Conservation (phyloP, 2,113 vertebrate genomes). For the Bubo bubo region DNA sequence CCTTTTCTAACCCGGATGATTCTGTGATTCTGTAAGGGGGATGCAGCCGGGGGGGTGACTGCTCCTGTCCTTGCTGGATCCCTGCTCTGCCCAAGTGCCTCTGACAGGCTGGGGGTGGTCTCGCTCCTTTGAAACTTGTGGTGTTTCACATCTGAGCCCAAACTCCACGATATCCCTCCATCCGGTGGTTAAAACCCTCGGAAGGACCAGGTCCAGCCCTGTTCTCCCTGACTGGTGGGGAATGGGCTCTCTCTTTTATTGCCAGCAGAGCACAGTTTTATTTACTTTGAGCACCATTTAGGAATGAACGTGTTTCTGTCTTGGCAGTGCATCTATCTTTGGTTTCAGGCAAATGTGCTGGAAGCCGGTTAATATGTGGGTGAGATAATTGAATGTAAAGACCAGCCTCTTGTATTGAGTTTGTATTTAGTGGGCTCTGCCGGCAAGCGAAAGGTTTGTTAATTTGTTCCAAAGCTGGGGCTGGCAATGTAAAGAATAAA, state of each 20-base stretch:
- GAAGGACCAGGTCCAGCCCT: background rate
- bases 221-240: rapidly evolving
- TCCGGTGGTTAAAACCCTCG: background rate
- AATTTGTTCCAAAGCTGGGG: background rate
- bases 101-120: background rate
- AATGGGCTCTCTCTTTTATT: background rate
- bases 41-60: background rate
- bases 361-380: background rate
- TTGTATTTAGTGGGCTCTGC: background rate
- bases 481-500: conserved; percentile 46
- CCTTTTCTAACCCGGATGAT: too few species aligned
- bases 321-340: background rate
- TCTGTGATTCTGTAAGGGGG: background rate
- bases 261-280: background rate
- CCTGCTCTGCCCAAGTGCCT: background rate
- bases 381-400: background rate
- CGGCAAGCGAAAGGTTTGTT: background rate
- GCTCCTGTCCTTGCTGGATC: background rate
- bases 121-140: background rate
- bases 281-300: background rate
- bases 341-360: background rate
- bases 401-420: background rate
- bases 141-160: background rate
- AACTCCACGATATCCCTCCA: background rate
- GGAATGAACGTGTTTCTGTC: background rate